Evolutionary conservation across 2,113 vertebrate genomes (phyloP), one percentile per base, ranked within the genome.

Genomic region (Myiozetetes cayanensis): DNA sequence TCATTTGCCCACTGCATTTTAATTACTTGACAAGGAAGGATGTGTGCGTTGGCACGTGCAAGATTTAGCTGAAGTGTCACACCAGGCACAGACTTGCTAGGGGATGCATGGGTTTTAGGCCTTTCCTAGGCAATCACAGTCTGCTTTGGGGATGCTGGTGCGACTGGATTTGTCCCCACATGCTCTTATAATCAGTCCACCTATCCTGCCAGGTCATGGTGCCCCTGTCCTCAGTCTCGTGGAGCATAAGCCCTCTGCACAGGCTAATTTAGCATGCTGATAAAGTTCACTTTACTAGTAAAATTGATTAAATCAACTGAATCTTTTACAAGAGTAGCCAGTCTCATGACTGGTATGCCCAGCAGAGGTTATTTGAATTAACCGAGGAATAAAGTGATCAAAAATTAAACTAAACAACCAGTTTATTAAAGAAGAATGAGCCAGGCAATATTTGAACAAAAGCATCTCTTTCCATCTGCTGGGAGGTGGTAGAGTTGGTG

Each of bases 221-320:
- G 63, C 67, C 59, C 19, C 10, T 65, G 43, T 72, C 3, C 21
- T 31, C 12, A 53, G 5, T 24, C 19, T 28, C 0, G 0, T 22
- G 59, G 30, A 84, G 11, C 23, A 37, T 58, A 46, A 91, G 41
- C 20, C 19, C 22, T 71, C 7, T 4, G 37, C 52, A n/a, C 27
- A 22, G n/a, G 24, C 9, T 24, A 44, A 24, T 49, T 91, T 53
- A n/a, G 30, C 47, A 8, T 5, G 50, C 67, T 83, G 87, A 31
- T 75, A 52, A 74, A 9, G 8, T 66, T 86, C 66, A 10, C 16
- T 50, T 53, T 87, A 35, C 17, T 33, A 33, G 41, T 67, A 16
- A 65, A 88, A 76, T 39, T 76, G 55, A 50, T 63, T 72, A 58
- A 81, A 73, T 23, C 19, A 66, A 33, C 30, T 49, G 7, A 31